Evolutionary conservation across 1,140 invertebrate species (phyloP), one percentile per base, ranked within the genome.

Genomic region (Lineus longissimus): DNA sequence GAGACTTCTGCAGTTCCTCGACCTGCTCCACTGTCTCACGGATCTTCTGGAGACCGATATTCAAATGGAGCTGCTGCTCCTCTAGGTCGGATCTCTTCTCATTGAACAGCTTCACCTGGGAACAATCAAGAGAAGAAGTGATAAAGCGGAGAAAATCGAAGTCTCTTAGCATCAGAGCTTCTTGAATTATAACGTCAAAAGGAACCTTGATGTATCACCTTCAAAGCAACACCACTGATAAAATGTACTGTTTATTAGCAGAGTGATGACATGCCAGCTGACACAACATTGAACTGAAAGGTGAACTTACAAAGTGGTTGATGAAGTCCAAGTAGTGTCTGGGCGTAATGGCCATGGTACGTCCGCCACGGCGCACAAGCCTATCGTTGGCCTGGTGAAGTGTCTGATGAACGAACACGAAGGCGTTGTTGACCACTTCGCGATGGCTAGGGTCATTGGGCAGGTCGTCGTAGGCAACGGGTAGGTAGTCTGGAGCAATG

Each of bases 311-410:
- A 85, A 98, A 98, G 81, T 99, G 97, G 83, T 98, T 92, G 73
- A 99, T 99, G 79, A 99, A 99, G 82, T 99, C 97, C n/a, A 99
- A 82, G 81, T 97, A 99, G 84, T 99, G 97, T 62, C 94, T 86
- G 1, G 97, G 97, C 2, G 97, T 99, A 25, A 99, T 96, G 2
- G 95, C 92, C 89, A 97, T 98, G 2, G 93, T 95, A 68, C 94
- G 87, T 56, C 93, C 91, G 23, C 95, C 95, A 45, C 95, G 85
- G 78, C 97, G 98, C 0, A 88, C 88, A 11, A 98, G 83, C 55
- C 94, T 83, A 11, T 87, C 86, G 76, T 99, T 98, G 36, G 95
- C 94, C 76, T 93, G 91, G 76, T 98, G 94, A 40, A 99, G 84
- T 0, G 95, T 97, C 83, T 97, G 93, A 81, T 99, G 97, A 2